Conservation (phyloP, 37 sponge, comb jelly and placozoan species). For the Ephydatia muelleri region DNA sequence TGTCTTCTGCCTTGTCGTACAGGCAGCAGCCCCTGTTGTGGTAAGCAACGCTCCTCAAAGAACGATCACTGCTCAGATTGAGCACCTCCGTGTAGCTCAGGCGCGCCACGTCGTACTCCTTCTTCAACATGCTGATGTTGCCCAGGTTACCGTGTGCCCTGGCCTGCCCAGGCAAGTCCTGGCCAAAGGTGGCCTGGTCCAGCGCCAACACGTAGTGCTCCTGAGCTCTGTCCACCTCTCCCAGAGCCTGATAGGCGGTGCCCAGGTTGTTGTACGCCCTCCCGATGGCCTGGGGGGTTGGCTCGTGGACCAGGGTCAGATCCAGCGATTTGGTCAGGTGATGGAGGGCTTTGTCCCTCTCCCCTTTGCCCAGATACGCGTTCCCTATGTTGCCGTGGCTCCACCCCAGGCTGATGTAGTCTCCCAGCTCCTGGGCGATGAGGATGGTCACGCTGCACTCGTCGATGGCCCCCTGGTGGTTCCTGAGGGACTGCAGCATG, state of each 20-base stretch:
- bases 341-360: slow-evolving; percentile 44
- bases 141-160: slow-evolving; percentile 55
- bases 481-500: slow-evolving; percentile 33
- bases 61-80: slow-evolving; percentile 32
- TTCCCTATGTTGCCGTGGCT: slow-evolving; percentile 64
- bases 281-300: slow-evolving; percentile 38
- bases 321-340: slow-evolving; percentile 42
- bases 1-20: slow-evolving; percentile 35
- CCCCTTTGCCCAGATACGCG: slow-evolving; percentile 43
- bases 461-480: slow-evolving; percentile 33
- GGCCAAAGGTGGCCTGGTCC: slow-evolving; percentile 45
- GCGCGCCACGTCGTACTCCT: slow-evolving; percentile 32
- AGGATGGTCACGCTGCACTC: slow-evolving; percentile 30
- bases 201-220: slow-evolving; percentile 52
- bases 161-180: slow-evolving; percentile 52
- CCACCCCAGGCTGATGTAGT: slow-evolving; percentile 47
- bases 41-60: slow-evolving; percentile 28
- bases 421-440: slow-evolving; percentile 19
- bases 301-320: slow-evolving; percentile 32
- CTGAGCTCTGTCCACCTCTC: slow-evolving; percentile 27
- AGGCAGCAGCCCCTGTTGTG: slow-evolving; percentile 66
- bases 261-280: slow-evolving; percentile 62
- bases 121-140: slow-evolving; percentile 44
- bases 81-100: slow-evolving; percentile 59
- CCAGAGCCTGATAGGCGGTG: slow-evolving; percentile 51